These are phyloP conservation scores for Paralichthys olivaceus DNA, from an alignment of 2,113 vertebrate genomes.

Conservation along the genomic window DNA sequence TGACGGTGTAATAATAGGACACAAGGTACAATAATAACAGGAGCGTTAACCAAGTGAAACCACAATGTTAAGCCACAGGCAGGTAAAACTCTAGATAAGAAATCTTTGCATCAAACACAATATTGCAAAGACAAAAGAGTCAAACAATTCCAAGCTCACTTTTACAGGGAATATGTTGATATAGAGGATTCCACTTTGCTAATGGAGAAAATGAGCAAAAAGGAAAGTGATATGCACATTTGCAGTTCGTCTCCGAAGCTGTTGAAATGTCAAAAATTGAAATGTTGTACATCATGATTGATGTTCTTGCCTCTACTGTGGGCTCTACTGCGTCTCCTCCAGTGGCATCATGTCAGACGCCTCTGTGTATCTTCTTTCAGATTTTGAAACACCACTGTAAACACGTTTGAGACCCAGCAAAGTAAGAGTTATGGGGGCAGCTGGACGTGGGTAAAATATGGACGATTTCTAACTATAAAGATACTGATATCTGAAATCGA, in stretches of 20 bases:
- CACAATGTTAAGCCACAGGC: too few relatives aligned
- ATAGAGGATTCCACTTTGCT: neutral
- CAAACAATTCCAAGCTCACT: neutral
- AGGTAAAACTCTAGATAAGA: too few relatives aligned
- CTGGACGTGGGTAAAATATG: conserved; percentile 70
- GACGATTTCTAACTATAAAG: conserved; percentile 82
- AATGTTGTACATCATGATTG: conserved; percentile 50
- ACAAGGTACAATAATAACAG: too few relatives aligned
- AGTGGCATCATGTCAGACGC: conserved; percentile 49
- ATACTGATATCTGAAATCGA: conserved; percentile 81
- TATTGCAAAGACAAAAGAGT: too few relatives aligned
- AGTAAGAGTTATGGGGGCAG: conserved; percentile 79
- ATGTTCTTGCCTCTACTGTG: conserved; percentile 23
- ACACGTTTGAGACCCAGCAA: conserved; percentile 49
- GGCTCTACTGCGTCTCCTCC: conserved; percentile 48
- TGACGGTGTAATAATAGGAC: too few relatives aligned
- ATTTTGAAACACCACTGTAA: conserved; percentile 50
- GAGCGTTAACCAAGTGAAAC: too few relatives aligned
- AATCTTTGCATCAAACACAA: too few relatives aligned
- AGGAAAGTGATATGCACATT: conserved; percentile 20
- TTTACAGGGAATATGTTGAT: neutral
- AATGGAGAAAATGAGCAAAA: conserved; percentile 8
- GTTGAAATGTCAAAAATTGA: conserved; percentile 63
- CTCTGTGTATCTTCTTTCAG: conserved; percentile 66
- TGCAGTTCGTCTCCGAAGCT: conserved; percentile 13